A percentile compares a stretch with the other conserved stretches of the same genome.
phyloP scores from a whole-genome alignment of 2,113 vertebrate species.

The Vidua macroura region DNA sequence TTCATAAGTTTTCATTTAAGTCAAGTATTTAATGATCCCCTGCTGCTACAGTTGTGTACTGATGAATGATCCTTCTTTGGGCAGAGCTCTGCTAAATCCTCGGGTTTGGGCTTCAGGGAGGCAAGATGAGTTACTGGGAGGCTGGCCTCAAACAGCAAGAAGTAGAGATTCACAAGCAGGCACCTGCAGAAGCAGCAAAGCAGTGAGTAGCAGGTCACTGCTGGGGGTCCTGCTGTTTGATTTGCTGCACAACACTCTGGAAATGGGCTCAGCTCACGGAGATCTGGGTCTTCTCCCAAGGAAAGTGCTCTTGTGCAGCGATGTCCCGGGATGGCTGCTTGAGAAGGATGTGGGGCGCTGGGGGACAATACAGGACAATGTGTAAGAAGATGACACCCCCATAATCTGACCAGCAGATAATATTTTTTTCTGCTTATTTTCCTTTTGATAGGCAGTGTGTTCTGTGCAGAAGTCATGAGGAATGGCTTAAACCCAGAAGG shows the following conservation, averaged over 20 bases:
- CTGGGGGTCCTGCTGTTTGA: not conserved
- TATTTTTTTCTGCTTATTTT: not conserved
- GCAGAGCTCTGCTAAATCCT: not conserved
- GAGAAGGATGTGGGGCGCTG: not conserved
- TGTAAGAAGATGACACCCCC: not conserved
- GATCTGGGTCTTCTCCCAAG: not conserved
- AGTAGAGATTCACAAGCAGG: not conserved
- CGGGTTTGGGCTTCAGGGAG: not conserved
- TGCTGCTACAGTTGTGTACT: not conserved
- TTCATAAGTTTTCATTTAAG: not conserved
- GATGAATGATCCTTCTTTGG: not conserved
- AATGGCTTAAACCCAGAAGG: not conserved
- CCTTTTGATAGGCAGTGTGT: not conserved
- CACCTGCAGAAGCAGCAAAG: not conserved
- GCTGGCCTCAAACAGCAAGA: not conserved
- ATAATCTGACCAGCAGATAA: not conserved
- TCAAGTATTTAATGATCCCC: not conserved
- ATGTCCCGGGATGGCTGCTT: rapidly evolving
- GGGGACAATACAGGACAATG: not conserved
- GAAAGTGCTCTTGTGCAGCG: not conserved
- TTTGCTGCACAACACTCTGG: not conserved
- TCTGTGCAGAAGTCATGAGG: not conserved
- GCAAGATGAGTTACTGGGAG: not conserved
- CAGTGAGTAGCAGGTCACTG: rapidly evolving
- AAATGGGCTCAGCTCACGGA: not conserved